These are phyloP conservation scores for Podarcis lilfordi DNA, from an alignment of 2,797 vertebrate species.

Conservation along the genomic window DNA sequence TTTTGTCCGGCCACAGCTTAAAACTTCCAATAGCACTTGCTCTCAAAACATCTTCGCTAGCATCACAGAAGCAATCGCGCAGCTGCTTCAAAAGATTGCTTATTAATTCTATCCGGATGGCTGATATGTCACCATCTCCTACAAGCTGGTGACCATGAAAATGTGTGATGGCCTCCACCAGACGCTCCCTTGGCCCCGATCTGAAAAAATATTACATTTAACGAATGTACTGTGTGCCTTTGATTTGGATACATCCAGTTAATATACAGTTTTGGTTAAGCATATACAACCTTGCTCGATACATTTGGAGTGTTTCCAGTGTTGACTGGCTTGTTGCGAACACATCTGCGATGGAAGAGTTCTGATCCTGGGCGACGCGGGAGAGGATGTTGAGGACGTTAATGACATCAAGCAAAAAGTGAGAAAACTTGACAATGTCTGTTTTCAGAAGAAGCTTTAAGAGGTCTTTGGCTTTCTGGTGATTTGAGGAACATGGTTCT, in stretches of 20 bases:
- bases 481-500: constrained; percentile 30
- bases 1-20: constrained; percentile 69
- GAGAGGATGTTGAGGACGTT: constrained; percentile 67
- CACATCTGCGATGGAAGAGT: constrained; percentile 66
- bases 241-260: constrained; percentile 1
- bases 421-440: constrained; percentile 64
- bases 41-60: constrained; percentile 67
- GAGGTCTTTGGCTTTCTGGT: constrained; percentile 55
- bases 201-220: constrained; percentile 42
- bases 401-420: constrained; percentile 69
- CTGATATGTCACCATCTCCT: constrained; percentile 68
- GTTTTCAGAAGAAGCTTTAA: constrained; percentile 59
- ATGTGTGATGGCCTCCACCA: constrained; percentile 44
- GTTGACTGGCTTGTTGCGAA: constrained; percentile 65
- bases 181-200: constrained; percentile 65
- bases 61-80: constrained; percentile 64
- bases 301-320: constrained; percentile 63
- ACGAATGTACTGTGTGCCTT: background rate
- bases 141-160: constrained; percentile 65
- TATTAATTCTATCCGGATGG: constrained; percentile 53
- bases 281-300: constrained; percentile 66
- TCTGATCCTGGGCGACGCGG: constrained; percentile 50
- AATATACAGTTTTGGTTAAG: background rate
- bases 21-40: constrained; percentile 72
- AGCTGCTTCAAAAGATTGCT: constrained; percentile 63